Evolutionary conservation across 2,797 vertebrate genomes (phyloP).

Genomic region (Cryptoprocta ferox): DNA sequence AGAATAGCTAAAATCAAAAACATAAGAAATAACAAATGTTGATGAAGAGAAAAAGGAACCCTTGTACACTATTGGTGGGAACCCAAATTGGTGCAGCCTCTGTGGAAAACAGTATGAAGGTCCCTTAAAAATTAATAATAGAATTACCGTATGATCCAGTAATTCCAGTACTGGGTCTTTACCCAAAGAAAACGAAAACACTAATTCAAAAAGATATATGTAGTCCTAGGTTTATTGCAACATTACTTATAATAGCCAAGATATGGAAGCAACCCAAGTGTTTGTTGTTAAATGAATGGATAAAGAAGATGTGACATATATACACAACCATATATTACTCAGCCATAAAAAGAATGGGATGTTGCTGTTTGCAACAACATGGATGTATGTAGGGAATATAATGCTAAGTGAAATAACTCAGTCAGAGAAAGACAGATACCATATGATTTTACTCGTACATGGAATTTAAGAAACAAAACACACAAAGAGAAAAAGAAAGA

Average conservation of each 20-base stretch:
- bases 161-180: not conserved
- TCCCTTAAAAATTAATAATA: not conserved
- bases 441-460: not conserved
- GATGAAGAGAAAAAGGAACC: not conserved
- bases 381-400: not conserved
- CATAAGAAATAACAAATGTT: not conserved
- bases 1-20: not conserved
- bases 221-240: not conserved
- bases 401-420: not conserved
- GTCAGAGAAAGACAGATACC: not conserved
- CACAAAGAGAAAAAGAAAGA: not conserved
- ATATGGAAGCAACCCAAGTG: not conserved
- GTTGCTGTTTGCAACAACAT: not conserved
- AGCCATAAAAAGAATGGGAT: not conserved
- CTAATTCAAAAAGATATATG: not conserved
- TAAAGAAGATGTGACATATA: not conserved
- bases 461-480: not conserved
- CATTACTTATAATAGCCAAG: not conserved
- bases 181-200: not conserved
- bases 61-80: not conserved
- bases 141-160: not conserved
- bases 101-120: not conserved
- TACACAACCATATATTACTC: not conserved
- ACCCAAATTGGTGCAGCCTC: not conserved
- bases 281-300: not conserved